Evolutionary conservation across 2,113 vertebrate genomes (phyloP), one percentile per base, ranked within the genome.

Genomic region (Pluvialis apricaria): DNA sequence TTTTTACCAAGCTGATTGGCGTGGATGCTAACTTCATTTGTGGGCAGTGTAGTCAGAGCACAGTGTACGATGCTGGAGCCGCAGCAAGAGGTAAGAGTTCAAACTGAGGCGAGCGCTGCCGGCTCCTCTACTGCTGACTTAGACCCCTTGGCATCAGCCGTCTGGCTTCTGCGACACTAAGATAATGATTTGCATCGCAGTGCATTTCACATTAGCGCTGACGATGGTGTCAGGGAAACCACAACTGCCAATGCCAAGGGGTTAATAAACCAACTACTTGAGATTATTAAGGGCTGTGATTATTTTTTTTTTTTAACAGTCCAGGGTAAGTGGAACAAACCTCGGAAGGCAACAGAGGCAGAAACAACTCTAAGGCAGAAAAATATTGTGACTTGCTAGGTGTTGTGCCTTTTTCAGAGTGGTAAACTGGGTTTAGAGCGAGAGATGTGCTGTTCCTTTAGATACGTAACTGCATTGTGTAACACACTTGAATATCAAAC

Each of bases 181-280:
- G 66, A 61, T 60, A 49, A 73, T 58, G 85, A 83, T 96, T 83
- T 93, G 78, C 87, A 86, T 92, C 3, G 0, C 40, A 49, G 64
- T 18, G 49, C 72, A 15, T 94, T 86, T 75, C 82, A 6, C 47
- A 21, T 83, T 57, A 75, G 72, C 12, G 0, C 68, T 42, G 86
- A 52, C 15, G 1, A 5, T 22, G 52, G 76, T 90, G 92, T 90
- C 87, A 77, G 86, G 76, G 73, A 92, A 96, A 52, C 93, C 91
- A 66, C 76, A 69, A 26, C 88, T 92, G 86, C 70, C 88, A 29
- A 9, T 95, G 90, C 93, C 85, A 85, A 85, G 87, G 92, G 87
- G 92, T 93, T 94, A 94, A 95, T 94, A 91, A 96, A 93, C 85
- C 77, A 24, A 3, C 92, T 90, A 14, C 91, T 92, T 82, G 44